A percentile compares a stretch with the other conserved stretches of the same genome.
phyloP scores from a whole-genome alignment of 2,888 invertebrate genomes.

The Thyatira batis region DNA sequence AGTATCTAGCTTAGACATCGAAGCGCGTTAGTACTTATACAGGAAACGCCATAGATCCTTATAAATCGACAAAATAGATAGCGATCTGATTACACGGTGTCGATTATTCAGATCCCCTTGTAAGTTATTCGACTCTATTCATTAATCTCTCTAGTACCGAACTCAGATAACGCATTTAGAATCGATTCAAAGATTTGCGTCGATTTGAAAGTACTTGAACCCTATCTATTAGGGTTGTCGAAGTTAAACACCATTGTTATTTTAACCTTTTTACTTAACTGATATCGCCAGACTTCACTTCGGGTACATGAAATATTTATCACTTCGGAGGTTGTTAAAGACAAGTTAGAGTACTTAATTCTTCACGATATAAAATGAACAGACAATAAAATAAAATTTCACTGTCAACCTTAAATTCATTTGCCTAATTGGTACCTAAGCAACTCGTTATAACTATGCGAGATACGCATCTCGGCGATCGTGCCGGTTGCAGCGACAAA shows the following conservation, averaged over 20 bases:
- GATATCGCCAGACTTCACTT: too few species aligned
- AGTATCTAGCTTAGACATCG: slow-evolving; percentile 11
- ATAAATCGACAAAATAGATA: slow-evolving; percentile 74
- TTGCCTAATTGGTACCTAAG: slow-evolving; percentile 65
- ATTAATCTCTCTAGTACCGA: slow-evolving; percentile 66
- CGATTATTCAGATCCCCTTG: slow-evolving; percentile 77
- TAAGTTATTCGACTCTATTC: slow-evolving; percentile 78
- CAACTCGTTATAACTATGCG: slow-evolving; percentile 49
- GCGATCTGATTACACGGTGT: slow-evolving; percentile 75
- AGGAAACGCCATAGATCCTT: slow-evolving; percentile 70
- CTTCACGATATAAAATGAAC: background rate
- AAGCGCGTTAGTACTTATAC: slow-evolving; percentile 30
- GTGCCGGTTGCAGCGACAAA: slow-evolving; percentile 48
- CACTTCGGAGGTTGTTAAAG: too few species aligned
- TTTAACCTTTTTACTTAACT: background rate
- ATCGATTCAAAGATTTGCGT: slow-evolving; percentile 64
- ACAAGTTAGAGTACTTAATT: too few species aligned
- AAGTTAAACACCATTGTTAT: background rate
- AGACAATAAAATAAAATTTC: background rate
- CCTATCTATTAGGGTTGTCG: slow-evolving; percentile 48
- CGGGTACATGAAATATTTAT: too few species aligned
- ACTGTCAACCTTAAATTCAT: slow-evolving; percentile 56
- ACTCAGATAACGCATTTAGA: slow-evolving; percentile 68
- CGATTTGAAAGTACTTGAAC: slow-evolving; percentile 59
- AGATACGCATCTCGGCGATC: slow-evolving; percentile 65